Evolutionary conservation across 2,888 invertebrate species (phyloP), one percentile per base, ranked within the genome.

Genomic region (Protodeltote pygarga): DNA sequence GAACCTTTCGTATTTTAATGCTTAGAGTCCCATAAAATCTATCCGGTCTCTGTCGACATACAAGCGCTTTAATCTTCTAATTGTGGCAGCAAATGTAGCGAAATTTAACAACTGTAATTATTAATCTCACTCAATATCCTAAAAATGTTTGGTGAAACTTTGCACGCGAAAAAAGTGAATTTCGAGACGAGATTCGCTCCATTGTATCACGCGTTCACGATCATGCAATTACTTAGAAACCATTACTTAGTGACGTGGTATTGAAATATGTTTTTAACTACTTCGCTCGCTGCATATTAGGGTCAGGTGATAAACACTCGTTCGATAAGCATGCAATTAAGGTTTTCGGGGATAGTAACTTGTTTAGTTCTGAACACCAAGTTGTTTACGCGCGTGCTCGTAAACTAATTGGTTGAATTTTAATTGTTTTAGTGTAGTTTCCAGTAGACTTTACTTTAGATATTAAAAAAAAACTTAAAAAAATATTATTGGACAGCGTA

Each of bases 281-380:
- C 58, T 68, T 75, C 60, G 70, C 61, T 63, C 64, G 55, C 58
- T 64, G 65, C 62, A 73, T 80, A 86, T 87, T 87, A 84, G 78
- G 81, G 79, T 65, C 80, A 77, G 11, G 51, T 67, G 87, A 88
- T 89, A 86, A 85, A 72, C 66, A 58, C 71, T 76, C 79, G 74
- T 89, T 87, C 89, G 87, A 85, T 87, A 89, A 90, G 77, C 75
- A 83, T 73, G 77, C 83, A 80, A 86, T 89, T 89, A 88, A 77
- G 77, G 77, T 69, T 70, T 53, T 72, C 59, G 59, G 73, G 72
- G 73, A 69, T 62, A 67, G 63, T 50, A 49, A 46, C 39, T 39
- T 55, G 53, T 64, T 65, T 46, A 58, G 63, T 64, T 59, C 8
- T 24, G 19, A 31, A 35, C 20, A 3, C 29, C 24, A 23, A 23